Evolutionary conservation across 2,797 vertebrate species (phyloP).

Genomic region (Sebastes trivittatus): DNA sequence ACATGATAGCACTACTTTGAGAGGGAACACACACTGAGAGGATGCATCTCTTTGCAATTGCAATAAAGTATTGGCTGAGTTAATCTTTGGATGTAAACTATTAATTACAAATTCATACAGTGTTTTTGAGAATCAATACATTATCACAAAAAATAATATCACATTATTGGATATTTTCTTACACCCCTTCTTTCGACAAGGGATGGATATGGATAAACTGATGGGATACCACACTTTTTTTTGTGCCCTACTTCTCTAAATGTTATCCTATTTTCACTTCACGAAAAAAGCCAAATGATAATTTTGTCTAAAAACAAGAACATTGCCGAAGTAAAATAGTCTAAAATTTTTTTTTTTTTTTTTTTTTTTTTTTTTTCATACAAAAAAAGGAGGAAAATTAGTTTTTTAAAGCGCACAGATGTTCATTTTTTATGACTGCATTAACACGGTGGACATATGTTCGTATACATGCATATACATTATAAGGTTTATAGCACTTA

Average conservation of each 20-base stretch:
- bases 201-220: not conserved
- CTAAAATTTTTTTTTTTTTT: not conserved
- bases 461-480: fast-evolving
- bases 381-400: too few species aligned
- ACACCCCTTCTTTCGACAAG: fast-evolving
- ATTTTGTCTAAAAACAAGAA: not conserved
- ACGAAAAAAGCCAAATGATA: not conserved
- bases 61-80: too few species aligned
- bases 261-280: not conserved
- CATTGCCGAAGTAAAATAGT: not conserved
- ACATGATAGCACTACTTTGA: too few species aligned
- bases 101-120: too few species aligned
- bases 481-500: not conserved
- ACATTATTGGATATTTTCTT: too few species aligned
- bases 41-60: too few species aligned
- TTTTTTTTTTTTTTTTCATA: not conserved
- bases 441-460: not conserved
- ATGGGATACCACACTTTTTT: not conserved
- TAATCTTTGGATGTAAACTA: too few species aligned
- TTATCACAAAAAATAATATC: too few species aligned
- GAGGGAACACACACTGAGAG: too few species aligned
- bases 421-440: not conserved
- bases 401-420: not conserved
- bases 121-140: too few species aligned
- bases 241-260: not conserved